phyloP scores from a whole-genome alignment of 2,113 vertebrate species.

The Turdus rufiventris region DNA sequence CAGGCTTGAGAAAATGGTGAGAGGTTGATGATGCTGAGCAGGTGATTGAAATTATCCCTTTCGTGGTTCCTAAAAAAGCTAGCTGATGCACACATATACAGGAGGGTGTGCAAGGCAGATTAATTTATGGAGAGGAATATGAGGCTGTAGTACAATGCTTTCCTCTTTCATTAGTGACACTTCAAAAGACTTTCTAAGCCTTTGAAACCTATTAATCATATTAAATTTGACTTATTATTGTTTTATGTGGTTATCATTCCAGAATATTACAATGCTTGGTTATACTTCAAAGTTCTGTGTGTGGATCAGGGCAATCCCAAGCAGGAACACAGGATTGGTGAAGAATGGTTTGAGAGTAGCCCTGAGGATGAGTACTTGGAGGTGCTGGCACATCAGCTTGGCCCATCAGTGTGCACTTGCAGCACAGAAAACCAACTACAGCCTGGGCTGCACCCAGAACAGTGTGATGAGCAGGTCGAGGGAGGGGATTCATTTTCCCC shows the following conservation, averaged over 20 bases:
- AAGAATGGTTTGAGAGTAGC: background rate
- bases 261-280: background rate
- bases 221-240: background rate
- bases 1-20: background rate
- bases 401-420: background rate
- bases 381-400: background rate
- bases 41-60: background rate
- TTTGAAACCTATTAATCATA: background rate
- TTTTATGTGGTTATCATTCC: background rate
- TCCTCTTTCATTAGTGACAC: background rate
- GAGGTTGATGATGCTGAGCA: background rate
- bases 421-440: background rate
- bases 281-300: background rate
- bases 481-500: background rate
- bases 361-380: background rate
- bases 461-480: background rate
- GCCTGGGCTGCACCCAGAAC: background rate
- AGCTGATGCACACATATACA: rapidly evolving
- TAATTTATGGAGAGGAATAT: background rate
- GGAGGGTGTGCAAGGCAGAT: background rate
- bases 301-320: background rate
- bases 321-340: background rate
- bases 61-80: background rate
- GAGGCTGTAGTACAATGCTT: background rate
- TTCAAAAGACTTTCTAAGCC: background rate